Evolutionary conservation across 2,113 vertebrate genomes (phyloP).

Genomic region (Callocephalon fimbriatum): DNA sequence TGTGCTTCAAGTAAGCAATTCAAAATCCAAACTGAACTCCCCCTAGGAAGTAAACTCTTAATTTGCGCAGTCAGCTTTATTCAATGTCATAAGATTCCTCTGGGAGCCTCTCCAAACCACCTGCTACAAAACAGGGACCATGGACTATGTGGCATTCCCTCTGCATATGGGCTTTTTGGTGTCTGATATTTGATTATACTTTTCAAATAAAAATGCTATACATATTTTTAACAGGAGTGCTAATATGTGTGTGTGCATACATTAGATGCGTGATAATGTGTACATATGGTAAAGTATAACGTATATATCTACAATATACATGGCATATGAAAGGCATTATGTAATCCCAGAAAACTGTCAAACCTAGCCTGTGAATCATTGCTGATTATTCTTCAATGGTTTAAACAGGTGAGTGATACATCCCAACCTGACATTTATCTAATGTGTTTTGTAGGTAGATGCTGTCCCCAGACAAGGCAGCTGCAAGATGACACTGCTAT

Average conservation of each 20-base stretch:
- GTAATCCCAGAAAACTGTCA: background rate
- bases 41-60: background rate
- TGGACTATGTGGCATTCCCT: accelerated
- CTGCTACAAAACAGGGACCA: background rate
- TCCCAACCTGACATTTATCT: background rate
- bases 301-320: background rate
- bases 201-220: background rate
- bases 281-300: background rate
- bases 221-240: background rate
- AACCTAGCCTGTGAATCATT: background rate
- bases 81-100: background rate
- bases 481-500: background rate
- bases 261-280: background rate
- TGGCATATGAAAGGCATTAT: background rate
- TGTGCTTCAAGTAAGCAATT: background rate
- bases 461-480: background rate
- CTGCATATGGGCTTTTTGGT: background rate
- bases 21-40: background rate
- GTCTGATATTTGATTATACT: background rate
- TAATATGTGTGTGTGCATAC: background rate
- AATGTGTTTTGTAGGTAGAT: background rate
- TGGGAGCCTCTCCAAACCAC: background rate
- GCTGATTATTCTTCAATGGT: background rate
- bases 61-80: background rate
- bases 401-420: background rate